A percentile compares a stretch with the other conserved stretches of the same genome.
These are phyloP conservation scores for Oryzias melastigma DNA, from an alignment of 2,113 vertebrate species.

Conservation along the genomic window DNA sequence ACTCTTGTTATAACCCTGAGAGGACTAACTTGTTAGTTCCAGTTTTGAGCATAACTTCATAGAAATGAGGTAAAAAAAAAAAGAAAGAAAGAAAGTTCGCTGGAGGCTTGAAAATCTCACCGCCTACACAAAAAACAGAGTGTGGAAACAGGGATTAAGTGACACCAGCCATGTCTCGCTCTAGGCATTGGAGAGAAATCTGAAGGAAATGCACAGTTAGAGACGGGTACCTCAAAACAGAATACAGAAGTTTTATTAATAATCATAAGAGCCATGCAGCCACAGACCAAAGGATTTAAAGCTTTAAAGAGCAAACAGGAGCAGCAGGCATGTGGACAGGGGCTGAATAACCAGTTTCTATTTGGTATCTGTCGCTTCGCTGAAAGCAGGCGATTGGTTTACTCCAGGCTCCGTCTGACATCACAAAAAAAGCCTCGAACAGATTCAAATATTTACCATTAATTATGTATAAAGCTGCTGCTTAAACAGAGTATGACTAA, in stretches of 20 bases:
- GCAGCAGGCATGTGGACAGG: slow-evolving; percentile 1
- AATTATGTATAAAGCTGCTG: slow-evolving; percentile 60
- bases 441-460: slow-evolving; percentile 61
- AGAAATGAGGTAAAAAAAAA: background rate
- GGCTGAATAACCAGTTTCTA: slow-evolving; percentile 6
- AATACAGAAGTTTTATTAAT: too few relatives aligned
- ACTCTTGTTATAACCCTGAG: slow-evolving; percentile 1
- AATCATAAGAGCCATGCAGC: too few relatives aligned
- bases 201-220: too few relatives aligned
- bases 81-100: slow-evolving; percentile 18
- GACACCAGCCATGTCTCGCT: too few relatives aligned
- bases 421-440: slow-evolving; percentile 39
- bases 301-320: slow-evolving; percentile 15
- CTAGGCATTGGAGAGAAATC: too few relatives aligned
- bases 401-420: slow-evolving; percentile 35
- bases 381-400: slow-evolving; percentile 19
- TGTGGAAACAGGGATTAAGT: too few relatives aligned
- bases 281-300: too few relatives aligned
- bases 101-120: background rate
- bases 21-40: background rate
- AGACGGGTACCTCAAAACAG: too few relatives aligned
- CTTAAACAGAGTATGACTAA: slow-evolving; percentile 56
- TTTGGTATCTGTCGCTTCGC: slow-evolving; percentile 35
- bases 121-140: too few relatives aligned
- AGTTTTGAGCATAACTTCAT: background rate